These are phyloP conservation scores for Lacerta viridis DNA, from an alignment of 2,797 vertebrate genomes.

Conservation along the genomic window DNA sequence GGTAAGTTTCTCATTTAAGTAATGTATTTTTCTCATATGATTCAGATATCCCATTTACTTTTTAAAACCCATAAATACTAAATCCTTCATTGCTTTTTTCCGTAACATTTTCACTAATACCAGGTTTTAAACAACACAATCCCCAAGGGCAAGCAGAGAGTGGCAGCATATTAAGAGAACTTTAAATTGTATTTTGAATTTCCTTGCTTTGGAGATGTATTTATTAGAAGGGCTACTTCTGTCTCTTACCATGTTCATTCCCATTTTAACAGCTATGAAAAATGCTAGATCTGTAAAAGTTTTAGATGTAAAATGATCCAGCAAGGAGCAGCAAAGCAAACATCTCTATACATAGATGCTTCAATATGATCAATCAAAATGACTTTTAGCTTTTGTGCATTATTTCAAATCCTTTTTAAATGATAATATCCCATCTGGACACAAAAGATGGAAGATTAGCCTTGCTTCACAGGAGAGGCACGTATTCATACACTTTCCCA, in stretches of 20 bases:
- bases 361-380: not conserved
- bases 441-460: not conserved
- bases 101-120: not conserved
- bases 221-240: not conserved
- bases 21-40: not conserved
- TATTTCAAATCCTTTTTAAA: not conserved
- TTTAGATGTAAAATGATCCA: constrained; percentile 1
- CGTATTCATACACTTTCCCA: not conserved
- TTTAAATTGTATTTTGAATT: not conserved
- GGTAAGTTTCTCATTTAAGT: not conserved
- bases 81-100: not conserved
- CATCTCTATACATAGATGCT: not conserved
- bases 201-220: not conserved
- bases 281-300: not conserved
- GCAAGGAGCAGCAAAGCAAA: not conserved
- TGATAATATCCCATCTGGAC: not conserved
- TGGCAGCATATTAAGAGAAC: not conserved
- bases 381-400: not conserved
- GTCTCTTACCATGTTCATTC: not conserved
- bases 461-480: not conserved
- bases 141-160: too few species aligned
- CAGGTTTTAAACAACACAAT: constrained; percentile 2
- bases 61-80: not conserved
- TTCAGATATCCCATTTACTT: not conserved
- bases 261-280: not conserved